Conservation (phyloP, 2,888 invertebrate species). For the Dolomedes plantarius region DNA sequence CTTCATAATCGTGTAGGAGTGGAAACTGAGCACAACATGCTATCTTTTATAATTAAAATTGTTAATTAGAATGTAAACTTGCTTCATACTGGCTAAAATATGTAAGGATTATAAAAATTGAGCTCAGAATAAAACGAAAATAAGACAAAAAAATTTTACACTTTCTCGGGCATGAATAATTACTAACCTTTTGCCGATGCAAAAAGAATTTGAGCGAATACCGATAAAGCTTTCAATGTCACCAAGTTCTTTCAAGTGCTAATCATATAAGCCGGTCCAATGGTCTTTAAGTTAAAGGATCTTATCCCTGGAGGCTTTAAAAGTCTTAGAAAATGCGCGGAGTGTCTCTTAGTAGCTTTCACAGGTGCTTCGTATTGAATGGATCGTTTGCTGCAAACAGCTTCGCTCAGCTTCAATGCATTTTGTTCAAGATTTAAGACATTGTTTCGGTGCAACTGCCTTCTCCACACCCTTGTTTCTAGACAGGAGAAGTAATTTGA, state of each 20-base stretch:
- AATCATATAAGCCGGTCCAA: conserved; percentile 43
- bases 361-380: conserved; percentile 26
- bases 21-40: neutral
- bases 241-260: conserved; percentile 47
- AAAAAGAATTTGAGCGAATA: conserved; percentile 18
- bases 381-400: conserved; percentile 28
- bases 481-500: neutral
- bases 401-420: conserved; percentile 22
- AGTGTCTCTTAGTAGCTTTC: conserved; percentile 9
- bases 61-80: too few relatives aligned
- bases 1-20: neutral
- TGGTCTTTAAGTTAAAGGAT: conserved; percentile 43
- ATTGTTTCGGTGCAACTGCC: conserved; percentile 31
- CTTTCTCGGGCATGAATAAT: conserved; percentile 42
- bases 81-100: too few relatives aligned
- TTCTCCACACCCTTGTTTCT: conserved; percentile 17
- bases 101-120: too few relatives aligned
- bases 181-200: conserved; percentile 17
- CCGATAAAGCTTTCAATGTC: conserved; percentile 26
- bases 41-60: too few relatives aligned
- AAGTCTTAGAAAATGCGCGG: conserved; percentile 24
- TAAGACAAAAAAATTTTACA: conserved; percentile 1
- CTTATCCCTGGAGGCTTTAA: conserved; percentile 24
- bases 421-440: conserved; percentile 43
- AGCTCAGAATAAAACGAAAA: too few relatives aligned